Conservation (phyloP, 2,113 vertebrate genomes). For the Leucosticte australis region DNA sequence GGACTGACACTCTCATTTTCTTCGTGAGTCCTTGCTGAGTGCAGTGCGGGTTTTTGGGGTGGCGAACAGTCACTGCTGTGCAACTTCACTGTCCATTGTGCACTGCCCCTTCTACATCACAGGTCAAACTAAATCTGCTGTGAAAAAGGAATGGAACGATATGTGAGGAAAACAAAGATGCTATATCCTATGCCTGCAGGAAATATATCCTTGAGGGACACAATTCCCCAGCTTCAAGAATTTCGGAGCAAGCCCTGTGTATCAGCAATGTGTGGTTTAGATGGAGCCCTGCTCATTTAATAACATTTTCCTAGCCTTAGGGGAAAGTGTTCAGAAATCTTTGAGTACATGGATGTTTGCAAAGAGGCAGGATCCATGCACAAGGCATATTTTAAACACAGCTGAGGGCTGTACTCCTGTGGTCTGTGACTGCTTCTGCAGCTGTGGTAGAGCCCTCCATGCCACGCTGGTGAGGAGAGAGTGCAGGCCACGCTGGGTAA, state of each 20-base stretch:
- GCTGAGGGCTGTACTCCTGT: neutral
- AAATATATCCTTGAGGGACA: neutral
- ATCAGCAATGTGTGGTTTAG: neutral
- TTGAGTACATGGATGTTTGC: neutral
- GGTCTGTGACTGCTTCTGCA: neutral
- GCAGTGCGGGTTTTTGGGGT: fast-evolving
- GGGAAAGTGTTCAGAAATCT: neutral
- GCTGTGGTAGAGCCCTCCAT: neutral
- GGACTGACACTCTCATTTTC: neutral
- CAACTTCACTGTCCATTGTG: neutral
- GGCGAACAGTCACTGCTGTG: neutral
- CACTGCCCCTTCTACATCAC: neutral
- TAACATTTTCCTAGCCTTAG: neutral
- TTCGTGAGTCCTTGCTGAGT: neutral
- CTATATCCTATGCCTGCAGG: neutral
- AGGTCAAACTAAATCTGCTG: neutral
- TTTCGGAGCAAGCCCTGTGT: neutral
- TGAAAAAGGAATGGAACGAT: neutral
- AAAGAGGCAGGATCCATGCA: neutral
- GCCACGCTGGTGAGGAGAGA: neutral
- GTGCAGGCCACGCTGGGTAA: neutral
- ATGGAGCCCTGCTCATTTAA: neutral
- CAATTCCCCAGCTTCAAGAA: neutral
- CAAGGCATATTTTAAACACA: neutral
- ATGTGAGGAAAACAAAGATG: neutral